phyloP scores from a whole-genome alignment of 64 coral and sea anemone genomes.

The Exaiptasia diaphana region DNA sequence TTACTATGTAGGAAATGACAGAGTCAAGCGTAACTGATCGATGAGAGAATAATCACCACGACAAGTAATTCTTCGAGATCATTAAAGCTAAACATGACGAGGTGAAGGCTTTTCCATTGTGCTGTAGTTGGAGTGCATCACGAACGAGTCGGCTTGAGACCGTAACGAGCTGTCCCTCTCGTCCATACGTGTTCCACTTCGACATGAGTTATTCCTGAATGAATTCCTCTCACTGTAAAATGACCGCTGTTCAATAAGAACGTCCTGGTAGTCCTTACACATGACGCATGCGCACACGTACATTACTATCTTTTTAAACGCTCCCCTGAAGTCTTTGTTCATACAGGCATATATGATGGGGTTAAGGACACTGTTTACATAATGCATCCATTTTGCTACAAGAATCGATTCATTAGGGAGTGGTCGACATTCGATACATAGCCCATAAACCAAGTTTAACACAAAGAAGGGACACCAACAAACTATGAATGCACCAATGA shows the following conservation, averaged over 20 bases:
- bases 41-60: too few relatives aligned
- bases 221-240: constrained; percentile 61
- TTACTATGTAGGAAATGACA: too few relatives aligned
- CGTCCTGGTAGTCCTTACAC: constrained; percentile 51
- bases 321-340: constrained; percentile 91
- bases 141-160: constrained; percentile 3
- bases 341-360: constrained; percentile 93
- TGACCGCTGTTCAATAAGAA: constrained; percentile 52
- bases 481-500: constrained; percentile 80
- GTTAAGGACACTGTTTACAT: constrained; percentile 92
- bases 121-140: constrained; percentile 8
- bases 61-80: too few relatives aligned
- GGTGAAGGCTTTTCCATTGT: too few relatives aligned
- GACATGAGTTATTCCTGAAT: constrained; percentile 16
- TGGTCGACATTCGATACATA: constrained; percentile 44
- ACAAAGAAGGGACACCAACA: constrained; percentile 97
- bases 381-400: constrained; percentile 94
- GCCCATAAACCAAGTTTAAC: constrained; percentile 71
- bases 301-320: constrained; percentile 67
- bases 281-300: constrained; percentile 67
- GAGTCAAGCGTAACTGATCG: too few relatives aligned
- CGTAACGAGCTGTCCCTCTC: constrained; percentile 35
- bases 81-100: too few relatives aligned
- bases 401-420: constrained; percentile 74
- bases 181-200: constrained; percentile 4